These are phyloP conservation scores for Drosophila gaucha DNA, from an alignment of 2,888 invertebrate species.

Conservation along the genomic window DNA sequence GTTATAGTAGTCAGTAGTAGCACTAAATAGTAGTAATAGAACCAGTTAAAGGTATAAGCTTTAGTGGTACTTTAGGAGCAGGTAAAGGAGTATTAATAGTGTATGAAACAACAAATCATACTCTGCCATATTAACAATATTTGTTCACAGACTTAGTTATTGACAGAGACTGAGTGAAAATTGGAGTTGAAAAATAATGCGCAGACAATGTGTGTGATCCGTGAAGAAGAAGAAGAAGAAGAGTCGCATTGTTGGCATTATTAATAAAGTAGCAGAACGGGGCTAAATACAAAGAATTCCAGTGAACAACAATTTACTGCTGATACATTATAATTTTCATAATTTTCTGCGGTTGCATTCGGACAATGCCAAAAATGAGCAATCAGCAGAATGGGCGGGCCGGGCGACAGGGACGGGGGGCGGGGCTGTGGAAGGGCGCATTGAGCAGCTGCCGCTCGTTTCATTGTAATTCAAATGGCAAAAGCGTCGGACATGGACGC, in stretches of 20 bases:
- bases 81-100: neutral
- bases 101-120: no score
- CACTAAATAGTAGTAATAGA: neutral
- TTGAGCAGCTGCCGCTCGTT: conserved; percentile 4
- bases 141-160: no score
- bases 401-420: neutral
- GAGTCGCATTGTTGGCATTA: conserved; percentile 47
- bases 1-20: neutral
- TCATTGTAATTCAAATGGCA: conserved; percentile 64
- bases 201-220: neutral
- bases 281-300: neutral
- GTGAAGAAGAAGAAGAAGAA: conserved; percentile 5
- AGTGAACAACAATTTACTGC: conserved; percentile 20
- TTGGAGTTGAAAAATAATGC: no score
- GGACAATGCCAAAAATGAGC: conserved; percentile 51
- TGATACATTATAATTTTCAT: conserved; percentile 63
- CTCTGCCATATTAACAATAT: no score
- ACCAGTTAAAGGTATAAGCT: neutral
- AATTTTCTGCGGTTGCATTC: conserved; percentile 58
- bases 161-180: neutral
- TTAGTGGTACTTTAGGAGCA: neutral
- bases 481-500: conserved; percentile 43
- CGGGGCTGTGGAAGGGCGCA: neutral
- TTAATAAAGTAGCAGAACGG: conserved; percentile 50
- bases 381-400: conserved; percentile 2